These are phyloP conservation scores for Urocyon cinereoargenteus DNA, from an alignment of 2,797 vertebrate genomes.

Conservation along the genomic window DNA sequence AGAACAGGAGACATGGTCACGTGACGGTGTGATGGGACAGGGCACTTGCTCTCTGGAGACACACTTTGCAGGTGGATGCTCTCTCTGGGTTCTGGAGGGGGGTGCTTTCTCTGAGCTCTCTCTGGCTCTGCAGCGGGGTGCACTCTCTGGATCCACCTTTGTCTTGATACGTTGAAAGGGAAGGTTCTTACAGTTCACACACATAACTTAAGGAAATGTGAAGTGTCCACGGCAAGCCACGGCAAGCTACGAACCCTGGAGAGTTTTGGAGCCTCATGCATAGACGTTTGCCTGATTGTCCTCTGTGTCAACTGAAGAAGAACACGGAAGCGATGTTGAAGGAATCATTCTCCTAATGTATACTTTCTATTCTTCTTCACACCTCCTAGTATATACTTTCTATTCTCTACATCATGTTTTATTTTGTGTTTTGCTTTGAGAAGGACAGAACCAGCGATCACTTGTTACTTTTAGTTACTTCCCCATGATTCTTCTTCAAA, in stretches of 20 bases:
- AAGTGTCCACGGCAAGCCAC: conserved; percentile 79
- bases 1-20: conserved; percentile 13
- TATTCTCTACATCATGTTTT: not conserved
- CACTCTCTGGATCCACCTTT: not conserved
- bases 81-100: not conserved
- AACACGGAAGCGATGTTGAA: not conserved
- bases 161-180: conserved; percentile 81
- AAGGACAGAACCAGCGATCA: conserved; percentile 53
- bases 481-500: not conserved
- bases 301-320: conserved; percentile 53
- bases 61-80: conserved; percentile 66
- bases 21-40: not conserved
- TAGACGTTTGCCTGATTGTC: conserved; percentile 53
- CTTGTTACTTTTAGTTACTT: not conserved
- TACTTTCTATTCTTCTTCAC: not conserved
- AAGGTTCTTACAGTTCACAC: conserved; percentile 83
- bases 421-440: not conserved
- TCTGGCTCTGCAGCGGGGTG: too few relatives aligned
- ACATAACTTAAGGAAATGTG: conserved; percentile 81
- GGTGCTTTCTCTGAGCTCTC: too few relatives aligned
- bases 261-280: conserved; percentile 59
- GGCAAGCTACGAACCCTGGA: conserved; percentile 76
- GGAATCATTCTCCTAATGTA: conserved; percentile 60
- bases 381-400: conserved; percentile 51
- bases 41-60: conserved; percentile 58